phyloP scores from a whole-genome alignment of 2,888 invertebrate species.

The Drosophila anceps region DNA sequence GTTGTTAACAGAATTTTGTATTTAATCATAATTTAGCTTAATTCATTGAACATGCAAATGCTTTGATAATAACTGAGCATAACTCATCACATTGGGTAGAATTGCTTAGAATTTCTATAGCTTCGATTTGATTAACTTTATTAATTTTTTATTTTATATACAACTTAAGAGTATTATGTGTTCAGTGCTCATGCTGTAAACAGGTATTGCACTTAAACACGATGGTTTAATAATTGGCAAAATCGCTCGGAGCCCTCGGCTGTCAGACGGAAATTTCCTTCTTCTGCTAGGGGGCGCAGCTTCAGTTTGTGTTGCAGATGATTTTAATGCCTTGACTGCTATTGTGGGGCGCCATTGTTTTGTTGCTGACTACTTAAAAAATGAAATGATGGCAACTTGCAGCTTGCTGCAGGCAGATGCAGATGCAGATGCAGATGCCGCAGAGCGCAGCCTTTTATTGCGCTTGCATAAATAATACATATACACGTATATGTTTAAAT shows the following conservation, averaged over 20 bases:
- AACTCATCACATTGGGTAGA: no score
- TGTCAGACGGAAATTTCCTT: conserved; percentile 27
- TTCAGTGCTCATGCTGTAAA: background rate
- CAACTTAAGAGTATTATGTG: background rate
- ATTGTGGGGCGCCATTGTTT: conserved; percentile 57
- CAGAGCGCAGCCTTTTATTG: conserved; percentile 34
- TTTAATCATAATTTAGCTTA: no score
- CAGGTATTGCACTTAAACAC: conserved; percentile 2
- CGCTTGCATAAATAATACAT: conserved; percentile 30
- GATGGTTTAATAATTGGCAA: conserved; percentile 24
- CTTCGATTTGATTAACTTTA: background rate
- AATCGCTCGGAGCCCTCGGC: conserved; percentile 15
- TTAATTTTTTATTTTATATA: no score
- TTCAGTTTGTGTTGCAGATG: conserved; percentile 35
- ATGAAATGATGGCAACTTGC: conserved; percentile 30
- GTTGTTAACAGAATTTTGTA: no score
- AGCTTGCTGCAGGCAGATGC: conserved; percentile 15
- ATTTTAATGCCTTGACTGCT: conserved; percentile 40
- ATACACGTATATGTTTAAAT: conserved; percentile 26
- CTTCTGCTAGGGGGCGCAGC: conserved; percentile 38
- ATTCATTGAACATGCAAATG: no score
- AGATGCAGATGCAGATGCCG: conserved; percentile 22
- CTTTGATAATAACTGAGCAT: no score
- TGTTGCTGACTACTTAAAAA: conserved; percentile 55
- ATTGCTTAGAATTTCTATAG: background rate